Percentiles rank a stretch among this genome's conserved stretches.
Evolutionary conservation across 2,113 vertebrate genomes (phyloP).

Genomic region (Varanus salvator): DNA sequence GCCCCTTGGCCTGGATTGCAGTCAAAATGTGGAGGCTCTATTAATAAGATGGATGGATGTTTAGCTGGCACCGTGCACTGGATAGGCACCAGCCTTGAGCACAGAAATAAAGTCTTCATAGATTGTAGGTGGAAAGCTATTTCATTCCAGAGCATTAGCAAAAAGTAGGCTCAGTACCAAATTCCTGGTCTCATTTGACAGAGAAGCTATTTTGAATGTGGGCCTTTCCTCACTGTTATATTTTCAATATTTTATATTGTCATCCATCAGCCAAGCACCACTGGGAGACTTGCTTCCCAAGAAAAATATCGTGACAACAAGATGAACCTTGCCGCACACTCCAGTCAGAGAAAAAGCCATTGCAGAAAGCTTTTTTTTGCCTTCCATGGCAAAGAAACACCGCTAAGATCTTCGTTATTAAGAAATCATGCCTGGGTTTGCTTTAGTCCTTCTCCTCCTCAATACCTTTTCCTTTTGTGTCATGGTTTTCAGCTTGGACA

Average conservation of each 20-base stretch:
- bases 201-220: not conserved
- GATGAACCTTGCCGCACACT: no score
- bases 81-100: not conserved
- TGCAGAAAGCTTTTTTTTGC: no score
- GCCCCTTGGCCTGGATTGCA: not conserved
- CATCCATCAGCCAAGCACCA: no score
- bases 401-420: no score
- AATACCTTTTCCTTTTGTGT: no score
- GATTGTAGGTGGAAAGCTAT: not conserved
- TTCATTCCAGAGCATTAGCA: not conserved
- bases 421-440: no score
- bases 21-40: not conserved
- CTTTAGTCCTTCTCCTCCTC: no score
- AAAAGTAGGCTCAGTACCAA: not conserved
- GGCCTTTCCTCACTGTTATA: not conserved
- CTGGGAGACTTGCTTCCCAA: no score
- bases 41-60: not conserved
- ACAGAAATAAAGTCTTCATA: not conserved
- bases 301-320: no score
- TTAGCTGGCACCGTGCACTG: not conserved
- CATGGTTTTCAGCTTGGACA: no score
- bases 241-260: not conserved
- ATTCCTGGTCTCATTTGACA: not conserved
- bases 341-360: no score
- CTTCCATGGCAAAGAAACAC: no score